Conservation (phyloP, 2,113 vertebrate species). For the Osmerus mordax region DNA sequence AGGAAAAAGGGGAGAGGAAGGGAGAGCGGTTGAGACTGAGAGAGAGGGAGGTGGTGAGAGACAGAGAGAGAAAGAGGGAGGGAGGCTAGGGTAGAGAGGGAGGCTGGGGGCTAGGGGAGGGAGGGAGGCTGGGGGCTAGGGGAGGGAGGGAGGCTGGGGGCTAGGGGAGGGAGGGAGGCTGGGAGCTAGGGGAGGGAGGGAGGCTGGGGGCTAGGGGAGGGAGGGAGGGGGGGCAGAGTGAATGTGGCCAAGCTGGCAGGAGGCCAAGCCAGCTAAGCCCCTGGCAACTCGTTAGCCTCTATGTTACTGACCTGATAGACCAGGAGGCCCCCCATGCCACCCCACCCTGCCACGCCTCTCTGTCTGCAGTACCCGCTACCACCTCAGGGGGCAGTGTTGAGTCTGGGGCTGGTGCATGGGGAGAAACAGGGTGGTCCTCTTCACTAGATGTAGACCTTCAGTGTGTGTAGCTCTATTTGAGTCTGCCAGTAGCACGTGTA, state of each 20-base stretch:
- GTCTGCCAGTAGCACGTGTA: background rate
- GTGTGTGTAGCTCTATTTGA: constrained; percentile 5
- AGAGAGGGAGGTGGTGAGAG: background rate
- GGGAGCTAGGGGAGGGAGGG: too few species aligned
- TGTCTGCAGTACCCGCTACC: constrained; percentile 8
- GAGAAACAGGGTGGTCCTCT: background rate
- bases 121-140: background rate
- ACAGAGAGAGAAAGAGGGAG: background rate
- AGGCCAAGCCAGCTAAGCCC: constrained; percentile 59
- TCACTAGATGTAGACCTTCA: background rate
- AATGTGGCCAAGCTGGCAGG: constrained; percentile 55
- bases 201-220: background rate
- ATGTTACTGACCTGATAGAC: constrained; percentile 71
- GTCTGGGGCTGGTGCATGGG: background rate
- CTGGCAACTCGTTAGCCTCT: constrained; percentile 65
- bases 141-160: too few species aligned
- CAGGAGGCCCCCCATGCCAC: constrained; percentile 37
- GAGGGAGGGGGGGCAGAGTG: constrained; percentile 17
- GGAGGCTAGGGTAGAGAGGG: background rate
- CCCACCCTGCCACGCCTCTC: background rate
- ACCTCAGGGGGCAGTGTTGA: constrained; percentile 40
- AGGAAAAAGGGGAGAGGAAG: constrained; percentile 11
- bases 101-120: background rate
- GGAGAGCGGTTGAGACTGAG: background rate
- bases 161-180: too few species aligned